Evolutionary conservation across 2,888 invertebrate species (phyloP), one percentile per base, ranked within the genome.

Genomic region (Trachelus iudaicus): DNA sequence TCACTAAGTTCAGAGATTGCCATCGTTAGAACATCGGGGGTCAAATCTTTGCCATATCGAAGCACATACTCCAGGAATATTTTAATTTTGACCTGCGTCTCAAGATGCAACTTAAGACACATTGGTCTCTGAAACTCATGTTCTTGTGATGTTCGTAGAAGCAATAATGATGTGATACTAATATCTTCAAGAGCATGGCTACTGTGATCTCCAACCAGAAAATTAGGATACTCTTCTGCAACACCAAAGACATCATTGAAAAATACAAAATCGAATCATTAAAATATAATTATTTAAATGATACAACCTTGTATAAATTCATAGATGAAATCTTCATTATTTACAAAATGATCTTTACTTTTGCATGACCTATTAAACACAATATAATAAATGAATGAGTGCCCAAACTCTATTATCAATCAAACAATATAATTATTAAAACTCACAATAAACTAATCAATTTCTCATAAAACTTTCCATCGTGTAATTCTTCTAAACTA

Each of bases 131-230:
- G 93, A 79, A 94, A 92, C 77, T 92, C 88, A n/a, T 92, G 91
- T 86, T 93, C 92, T 83, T 94, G 94, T 15, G 93, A 94, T 35
- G 93, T 92, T 89, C 93, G 93, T 74, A 92, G 92, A 4, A 94
- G 88, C 69, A 94, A 87, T 71, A 94, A 87, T 0, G 94, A 93
- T n/a, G 93, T 92, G 9, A 91, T 91, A 68, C 93, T 87, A 78
- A 92, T 89, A 34, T 92, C 84, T 75, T 93, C 92, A 9, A 69
- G 71, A 91, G 88, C 33, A 23, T 56, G 56, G 9, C 23, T 56
- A 56, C 89, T 83, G 69, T 90, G 89, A 76, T 92, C 91, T 88
- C 91, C 91, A 3, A 77, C 69, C 30, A 88, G 88, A 84, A 93
- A 93, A 71, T 91, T 89, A 6, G 94, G 94, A 89, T 93, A 94